phyloP scores from a whole-genome alignment of 2,797 vertebrate species.

The Emys orbicularis region DNA sequence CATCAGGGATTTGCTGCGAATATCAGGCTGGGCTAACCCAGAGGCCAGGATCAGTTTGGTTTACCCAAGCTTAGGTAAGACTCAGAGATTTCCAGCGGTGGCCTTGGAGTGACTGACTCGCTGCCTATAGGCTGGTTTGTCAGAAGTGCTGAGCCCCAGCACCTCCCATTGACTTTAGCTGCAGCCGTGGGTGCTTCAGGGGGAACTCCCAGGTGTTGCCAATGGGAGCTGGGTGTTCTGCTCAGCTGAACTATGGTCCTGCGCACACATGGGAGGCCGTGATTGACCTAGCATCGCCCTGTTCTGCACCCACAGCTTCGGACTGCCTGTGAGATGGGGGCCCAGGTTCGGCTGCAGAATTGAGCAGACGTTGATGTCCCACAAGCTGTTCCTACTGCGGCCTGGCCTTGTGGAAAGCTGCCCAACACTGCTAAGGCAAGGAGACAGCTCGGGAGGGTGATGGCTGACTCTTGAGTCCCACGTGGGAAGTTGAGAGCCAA shows the following conservation, averaged over 20 bases:
- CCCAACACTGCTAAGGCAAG: neutral
- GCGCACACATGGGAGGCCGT: rapidly evolving
- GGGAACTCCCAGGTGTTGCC: neutral
- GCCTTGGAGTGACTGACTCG: neutral
- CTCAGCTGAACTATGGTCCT: neutral
- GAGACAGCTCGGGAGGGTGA: neutral
- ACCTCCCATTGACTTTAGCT: no score
- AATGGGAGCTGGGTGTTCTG: neutral
- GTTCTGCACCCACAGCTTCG: neutral
- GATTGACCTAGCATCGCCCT: neutral
- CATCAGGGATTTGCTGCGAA: neutral
- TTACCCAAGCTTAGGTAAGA: no score
- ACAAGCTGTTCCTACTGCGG: neutral
- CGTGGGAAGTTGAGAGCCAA: neutral
- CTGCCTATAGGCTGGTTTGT: neutral
- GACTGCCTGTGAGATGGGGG: neutral
- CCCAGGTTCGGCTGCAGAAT: neutral
- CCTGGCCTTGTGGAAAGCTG: neutral
- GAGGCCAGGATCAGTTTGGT: neutral
- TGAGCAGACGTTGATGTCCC: neutral
- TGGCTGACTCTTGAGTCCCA: neutral
- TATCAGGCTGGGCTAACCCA: neutral
- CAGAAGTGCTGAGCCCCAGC: no score
- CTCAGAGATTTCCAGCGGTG: neutral
- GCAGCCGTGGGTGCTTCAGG: neutral